Conservation (phyloP, 2,888 invertebrate species). For the Fissipunctia ypsillon region DNA sequence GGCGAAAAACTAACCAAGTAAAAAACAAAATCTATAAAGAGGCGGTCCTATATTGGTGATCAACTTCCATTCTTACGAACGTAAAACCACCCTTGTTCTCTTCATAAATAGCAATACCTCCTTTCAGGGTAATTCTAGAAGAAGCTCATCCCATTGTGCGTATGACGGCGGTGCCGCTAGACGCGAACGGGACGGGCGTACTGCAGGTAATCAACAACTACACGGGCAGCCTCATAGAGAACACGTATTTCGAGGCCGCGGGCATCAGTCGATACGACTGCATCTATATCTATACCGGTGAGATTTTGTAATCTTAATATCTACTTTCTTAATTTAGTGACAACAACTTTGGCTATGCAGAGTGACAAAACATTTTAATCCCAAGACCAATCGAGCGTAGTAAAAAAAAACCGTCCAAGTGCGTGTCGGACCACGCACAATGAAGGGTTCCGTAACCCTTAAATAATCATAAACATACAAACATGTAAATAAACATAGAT, state of each 20-base stretch:
- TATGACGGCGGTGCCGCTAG: constrained; percentile 50
- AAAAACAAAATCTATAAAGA: background rate
- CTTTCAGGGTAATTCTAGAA: constrained; percentile 91
- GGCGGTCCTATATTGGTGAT: background rate
- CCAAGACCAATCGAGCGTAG: too few relatives aligned
- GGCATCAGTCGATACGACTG: constrained; percentile 82
- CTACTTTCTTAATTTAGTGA: background rate
- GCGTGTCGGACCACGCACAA: too few relatives aligned
- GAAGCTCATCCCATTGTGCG: constrained; percentile 76
- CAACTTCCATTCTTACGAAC: background rate
- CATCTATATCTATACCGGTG: constrained; percentile 88
- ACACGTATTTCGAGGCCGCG: constrained; percentile 68
- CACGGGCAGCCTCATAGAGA: constrained; percentile 69
- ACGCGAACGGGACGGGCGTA: constrained; percentile 55
- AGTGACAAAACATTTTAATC: background rate
- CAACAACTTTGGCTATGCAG: background rate
- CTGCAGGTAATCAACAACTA: constrained; percentile 62
- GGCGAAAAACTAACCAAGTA: background rate
- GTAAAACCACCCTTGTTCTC: background rate
- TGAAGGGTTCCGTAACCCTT: too few relatives aligned
- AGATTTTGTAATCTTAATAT: constrained; percentile 67
- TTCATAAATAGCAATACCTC: background rate
- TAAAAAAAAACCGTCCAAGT: too few relatives aligned
- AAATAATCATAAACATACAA: too few relatives aligned
- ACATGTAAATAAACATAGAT: too few relatives aligned